Base-by-base conservation (phyloP, 2,113 vertebrate species). In the Myiagra hebetior region DNA sequence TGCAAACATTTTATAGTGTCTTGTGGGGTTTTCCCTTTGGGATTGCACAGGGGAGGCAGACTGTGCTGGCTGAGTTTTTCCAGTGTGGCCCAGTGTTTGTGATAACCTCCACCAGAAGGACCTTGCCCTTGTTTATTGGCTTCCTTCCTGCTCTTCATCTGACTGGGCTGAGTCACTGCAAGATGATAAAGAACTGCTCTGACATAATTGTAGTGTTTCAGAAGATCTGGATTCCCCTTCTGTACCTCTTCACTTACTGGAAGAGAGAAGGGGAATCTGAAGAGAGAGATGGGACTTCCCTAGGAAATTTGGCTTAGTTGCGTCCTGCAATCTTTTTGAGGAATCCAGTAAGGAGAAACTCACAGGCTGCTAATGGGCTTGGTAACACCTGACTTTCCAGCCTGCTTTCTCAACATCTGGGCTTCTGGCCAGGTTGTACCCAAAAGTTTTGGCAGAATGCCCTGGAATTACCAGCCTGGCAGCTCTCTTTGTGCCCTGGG, bases 341-440 rank as follows among this genome's bases (percentile, higher is more conserved):
- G 56, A 69, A 91, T 93, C 76, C 80, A 72, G 68, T 64, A 92
- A 2, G 2, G 76, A 81, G 89, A 88, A 95, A 84, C 80, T 81
- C 11, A 0, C 21, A 63, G 56, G 88, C 91, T 95, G 94, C 76
- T 95, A 95, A 89, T 95, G 86, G 93, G 30, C 86, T 97, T 78
- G 77, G 60, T 81, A 87, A 89, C 60, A 92, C 86, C 57, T 92
- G 84, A 56, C 91, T 95, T 95, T 93, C 80, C 73, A 89, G 44
- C 64, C 86, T 93, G 80, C 56, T 92, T 85, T 94, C 94, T 91
- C 86, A 95, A 37, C 4, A 44, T 74, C 93, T 95, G 96, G 96
- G 91, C 86, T 87, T 74, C 33, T 60, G 49, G 91, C 86, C 91
- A 95, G 76, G 26, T 56, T 95, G 64, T 95, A 83, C 80, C 95